Evolutionary conservation across 2,797 vertebrate genomes (phyloP), one percentile per base, ranked within the genome.

Genomic region (Mastacembelus armatus): DNA sequence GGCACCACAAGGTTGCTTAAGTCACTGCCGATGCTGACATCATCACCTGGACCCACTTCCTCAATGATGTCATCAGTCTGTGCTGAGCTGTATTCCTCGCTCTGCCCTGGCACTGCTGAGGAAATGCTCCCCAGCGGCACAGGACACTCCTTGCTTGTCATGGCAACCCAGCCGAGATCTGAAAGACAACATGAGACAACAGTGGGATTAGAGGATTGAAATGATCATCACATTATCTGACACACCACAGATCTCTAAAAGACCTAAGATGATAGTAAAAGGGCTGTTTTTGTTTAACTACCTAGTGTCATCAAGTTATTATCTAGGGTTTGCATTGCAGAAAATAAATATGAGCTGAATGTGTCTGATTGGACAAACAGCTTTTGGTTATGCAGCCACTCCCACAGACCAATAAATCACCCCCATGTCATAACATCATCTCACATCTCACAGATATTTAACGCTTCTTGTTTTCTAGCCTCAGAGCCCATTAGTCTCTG

Each of bases 1-100:
- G 97, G 98, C 61, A 98, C 64, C 7, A 96, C 95, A 0, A 96
- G 77, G 9, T 87, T 76, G 85, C 93, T 94, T 3, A 93, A 83
- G 86, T 95, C 94, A 26, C 91, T 94, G 77, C 88, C 88, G n/a
- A 87, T 92, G 33, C 89, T 92, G 64, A 84, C 78, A 12, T 94
- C 93, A 2, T 94, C 93, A 0, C 68, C 85, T 0, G 84, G 75
- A 38, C 88, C 91, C 72, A 74, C 88, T 86, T 95, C 93, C 78
- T 94, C 92, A 0, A 92, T 92, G 86, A 92, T 88, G 85, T 94
- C 94, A 64, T 94, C 92, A 58, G 73, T 88, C 58, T 89, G 92
- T 33, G 64, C 56, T 61, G 71, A 83, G 76, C 85, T 60, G 21
- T 91, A 93, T 19, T 94, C 91, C 85, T 94, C 91, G 4, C 66